These are phyloP conservation scores for Peromyscus nudipes DNA, from an alignment of 2,797 vertebrate genomes.

Conservation along the genomic window DNA sequence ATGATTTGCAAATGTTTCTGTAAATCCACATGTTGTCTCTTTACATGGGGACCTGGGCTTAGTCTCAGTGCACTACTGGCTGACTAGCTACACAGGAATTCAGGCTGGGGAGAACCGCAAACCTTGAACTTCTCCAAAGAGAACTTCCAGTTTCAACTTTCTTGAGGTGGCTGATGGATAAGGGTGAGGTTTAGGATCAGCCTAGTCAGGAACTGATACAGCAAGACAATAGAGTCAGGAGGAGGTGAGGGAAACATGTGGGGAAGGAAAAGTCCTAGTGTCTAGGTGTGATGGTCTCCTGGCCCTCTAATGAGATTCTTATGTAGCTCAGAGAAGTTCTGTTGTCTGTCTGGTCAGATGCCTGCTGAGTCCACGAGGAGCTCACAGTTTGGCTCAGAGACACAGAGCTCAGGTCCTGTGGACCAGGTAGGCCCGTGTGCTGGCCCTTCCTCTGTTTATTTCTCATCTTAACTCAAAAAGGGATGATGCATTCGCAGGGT, in stretches of 20 bases:
- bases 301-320: neutral
- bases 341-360: neutral
- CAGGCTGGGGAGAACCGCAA: neutral
- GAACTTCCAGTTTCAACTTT: neutral
- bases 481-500: neutral
- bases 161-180: neutral
- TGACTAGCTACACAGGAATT: neutral
- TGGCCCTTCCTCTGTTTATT: neutral
- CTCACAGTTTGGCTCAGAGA: neutral
- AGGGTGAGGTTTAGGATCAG: neutral
- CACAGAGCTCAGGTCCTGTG: neutral
- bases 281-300: neutral
- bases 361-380: neutral
- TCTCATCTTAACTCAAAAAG: neutral
- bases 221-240: neutral
- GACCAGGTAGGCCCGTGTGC: neutral
- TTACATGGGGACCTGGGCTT: neutral
- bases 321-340: neutral
- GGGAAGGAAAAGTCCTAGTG: neutral
- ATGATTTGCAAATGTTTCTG: neutral
- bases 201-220: neutral
- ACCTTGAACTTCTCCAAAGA: neutral
- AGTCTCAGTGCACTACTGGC: neutral
- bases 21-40: neutral
- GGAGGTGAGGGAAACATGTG: neutral